Conservation (phyloP, 2,797 vertebrate species). For the Aratinga solstitialis region DNA sequence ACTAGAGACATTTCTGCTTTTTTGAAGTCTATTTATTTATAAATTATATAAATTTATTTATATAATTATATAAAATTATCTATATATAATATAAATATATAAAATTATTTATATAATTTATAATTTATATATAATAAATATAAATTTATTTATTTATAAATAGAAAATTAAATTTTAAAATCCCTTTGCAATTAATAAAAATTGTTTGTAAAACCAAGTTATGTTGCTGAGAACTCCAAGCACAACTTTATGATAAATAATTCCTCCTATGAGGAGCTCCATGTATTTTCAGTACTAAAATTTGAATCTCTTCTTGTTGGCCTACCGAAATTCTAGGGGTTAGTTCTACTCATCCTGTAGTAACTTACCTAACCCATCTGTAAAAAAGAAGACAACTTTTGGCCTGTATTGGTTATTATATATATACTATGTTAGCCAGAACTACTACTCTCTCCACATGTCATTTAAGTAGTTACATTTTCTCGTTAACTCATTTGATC, state of each 20-base stretch:
- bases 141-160: too few relatives aligned
- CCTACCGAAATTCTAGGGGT: background rate
- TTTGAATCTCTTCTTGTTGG: background rate
- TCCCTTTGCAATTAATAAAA: background rate
- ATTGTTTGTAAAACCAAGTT: background rate
- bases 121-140: too few relatives aligned
- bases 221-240: background rate
- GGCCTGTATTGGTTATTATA: background rate
- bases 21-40: background rate
- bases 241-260: background rate
- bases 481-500: background rate
- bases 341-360: background rate
- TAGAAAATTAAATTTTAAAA: background rate
- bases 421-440: background rate
- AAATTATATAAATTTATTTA: too few relatives aligned
- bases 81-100: too few relatives aligned
- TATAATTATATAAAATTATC: background rate
- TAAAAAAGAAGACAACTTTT: background rate
- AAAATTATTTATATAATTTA: too few relatives aligned
- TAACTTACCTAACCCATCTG: background rate
- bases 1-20: background rate
- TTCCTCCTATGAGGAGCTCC: background rate
- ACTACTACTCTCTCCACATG: background rate
- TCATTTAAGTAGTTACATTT: background rate
- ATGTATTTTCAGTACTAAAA: background rate